Conservation (phyloP, 2,888 invertebrate species). For the Andrena hattorfiana region DNA sequence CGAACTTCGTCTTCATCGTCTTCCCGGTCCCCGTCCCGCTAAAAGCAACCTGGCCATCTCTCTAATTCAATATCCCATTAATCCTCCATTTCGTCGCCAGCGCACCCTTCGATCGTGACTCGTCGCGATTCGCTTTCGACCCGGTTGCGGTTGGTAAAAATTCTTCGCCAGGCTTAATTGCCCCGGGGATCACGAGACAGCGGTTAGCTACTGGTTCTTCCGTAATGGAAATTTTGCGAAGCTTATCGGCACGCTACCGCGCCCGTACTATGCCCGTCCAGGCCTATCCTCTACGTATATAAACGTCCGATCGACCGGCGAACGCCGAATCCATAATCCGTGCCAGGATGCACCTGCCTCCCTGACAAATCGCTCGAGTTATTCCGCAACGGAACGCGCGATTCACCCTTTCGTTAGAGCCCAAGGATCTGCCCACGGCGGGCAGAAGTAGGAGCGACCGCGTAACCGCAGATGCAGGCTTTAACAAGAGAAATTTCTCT, state of each 20-base stretch:
- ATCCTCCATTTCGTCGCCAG: background rate
- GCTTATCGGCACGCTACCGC: constrained; percentile 74
- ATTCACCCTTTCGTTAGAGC: constrained; percentile 58
- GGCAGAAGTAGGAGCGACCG: constrained; percentile 40
- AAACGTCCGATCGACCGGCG: constrained; percentile 66
- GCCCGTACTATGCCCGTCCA: constrained; percentile 38
- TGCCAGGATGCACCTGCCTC: constrained; percentile 77
- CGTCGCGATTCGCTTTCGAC: background rate
- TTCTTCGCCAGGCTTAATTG: constrained; percentile 63
- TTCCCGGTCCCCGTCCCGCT: too few relatives aligned
- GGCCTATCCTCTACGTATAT: constrained; percentile 43
- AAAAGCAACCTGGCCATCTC: too few relatives aligned
- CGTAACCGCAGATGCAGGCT: constrained; percentile 58
- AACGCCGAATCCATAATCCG: constrained; percentile 76
- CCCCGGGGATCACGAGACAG: constrained; percentile 59
- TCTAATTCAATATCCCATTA: constrained; percentile 12
- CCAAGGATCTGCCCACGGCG: constrained; percentile 51
- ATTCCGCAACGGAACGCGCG: constrained; percentile 47
- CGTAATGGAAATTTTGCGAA: constrained; percentile 67
- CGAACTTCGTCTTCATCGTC: too few relatives aligned
- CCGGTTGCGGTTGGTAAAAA: constrained; percentile 25
- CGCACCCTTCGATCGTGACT: constrained; percentile 7
- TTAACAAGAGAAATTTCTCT: constrained; percentile 67
- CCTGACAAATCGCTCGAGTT: constrained; percentile 70
- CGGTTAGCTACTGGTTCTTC: constrained; percentile 38